phyloP scores from a whole-genome alignment of 2,797 vertebrate species.

The Lycodopsis pacificus region DNA sequence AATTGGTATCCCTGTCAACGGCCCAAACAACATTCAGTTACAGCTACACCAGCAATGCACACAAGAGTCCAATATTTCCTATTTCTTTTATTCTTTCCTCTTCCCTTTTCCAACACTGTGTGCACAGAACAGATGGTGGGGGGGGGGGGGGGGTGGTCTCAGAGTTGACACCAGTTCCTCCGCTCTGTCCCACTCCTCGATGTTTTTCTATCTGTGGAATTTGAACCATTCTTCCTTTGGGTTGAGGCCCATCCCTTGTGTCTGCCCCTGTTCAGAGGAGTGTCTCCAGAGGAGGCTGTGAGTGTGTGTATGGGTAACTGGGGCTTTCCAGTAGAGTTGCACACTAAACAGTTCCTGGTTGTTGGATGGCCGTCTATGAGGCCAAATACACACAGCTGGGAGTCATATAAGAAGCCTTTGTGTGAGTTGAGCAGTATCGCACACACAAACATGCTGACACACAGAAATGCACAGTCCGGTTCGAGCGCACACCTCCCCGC shows the following conservation, averaged over 20 bases:
- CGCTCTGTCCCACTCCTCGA: slow-evolving; percentile 47
- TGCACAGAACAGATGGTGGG: slow-evolving; percentile 42
- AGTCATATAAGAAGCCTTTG: slow-evolving; percentile 81
- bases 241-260: slow-evolving; percentile 69
- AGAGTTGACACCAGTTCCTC: slow-evolving; percentile 71
- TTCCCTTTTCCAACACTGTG: slow-evolving; percentile 23
- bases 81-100: slow-evolving; percentile 15
- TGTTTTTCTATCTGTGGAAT: slow-evolving; percentile 81
- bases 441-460: slow-evolving; percentile 1
- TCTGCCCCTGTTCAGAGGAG: slow-evolving; percentile 67
- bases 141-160: slow-evolving; percentile 13
- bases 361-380: slow-evolving; percentile 64
- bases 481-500: slow-evolving; percentile 6
- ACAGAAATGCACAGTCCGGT: slow-evolving; percentile 14
- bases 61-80: slow-evolving; percentile 21
- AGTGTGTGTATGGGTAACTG: slow-evolving; percentile 62
- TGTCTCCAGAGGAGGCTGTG: slow-evolving; percentile 57
- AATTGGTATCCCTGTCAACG: slow-evolving; percentile 37
- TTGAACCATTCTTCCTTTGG: slow-evolving; percentile 76
- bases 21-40: slow-evolving; percentile 21
- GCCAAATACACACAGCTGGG: slow-evolving; percentile 81
- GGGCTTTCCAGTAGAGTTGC: slow-evolving; percentile 80
- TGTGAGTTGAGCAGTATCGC: slow-evolving; percentile 70
- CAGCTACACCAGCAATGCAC: slow-evolving; percentile 13
- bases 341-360: slow-evolving; percentile 84